A percentile compares a stretch with the other conserved stretches of the same genome.
phyloP scores from a whole-genome alignment of 2,888 invertebrate species.

The Molorchus minor region DNA sequence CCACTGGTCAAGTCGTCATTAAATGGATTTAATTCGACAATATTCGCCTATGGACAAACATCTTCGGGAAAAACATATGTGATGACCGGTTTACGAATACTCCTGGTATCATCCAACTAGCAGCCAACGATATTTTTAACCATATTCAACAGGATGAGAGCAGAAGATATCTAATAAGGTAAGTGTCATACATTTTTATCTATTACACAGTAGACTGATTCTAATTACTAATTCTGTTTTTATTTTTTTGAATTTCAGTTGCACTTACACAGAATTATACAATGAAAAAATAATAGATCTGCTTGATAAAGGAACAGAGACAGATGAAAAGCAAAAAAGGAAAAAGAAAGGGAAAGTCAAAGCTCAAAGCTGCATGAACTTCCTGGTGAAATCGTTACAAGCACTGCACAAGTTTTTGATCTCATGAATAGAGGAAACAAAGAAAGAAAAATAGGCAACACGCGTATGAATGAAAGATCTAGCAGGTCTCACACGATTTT shows the following conservation, averaged over 20 bases:
- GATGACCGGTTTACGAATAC: constrained; percentile 75
- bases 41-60: constrained; percentile 93
- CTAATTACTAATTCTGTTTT: constrained; percentile 63
- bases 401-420: constrained; percentile 70
- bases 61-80: constrained; percentile 92
- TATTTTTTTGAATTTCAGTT: constrained; percentile 66
- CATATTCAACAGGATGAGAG: constrained; percentile 69
- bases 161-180: constrained; percentile 80
- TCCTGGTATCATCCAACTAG: constrained; percentile 80
- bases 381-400: constrained; percentile 70
- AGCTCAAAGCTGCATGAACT: too few relatives aligned
- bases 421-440: constrained; percentile 72
- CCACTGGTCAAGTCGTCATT: constrained; percentile 77
- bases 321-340: constrained; percentile 69
- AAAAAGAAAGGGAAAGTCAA: constrained; percentile 69
- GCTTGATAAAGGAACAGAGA: constrained; percentile 69
- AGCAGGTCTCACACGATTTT: constrained; percentile 92
- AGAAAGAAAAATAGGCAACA: constrained; percentile 78
- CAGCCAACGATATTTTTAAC: constrained; percentile 76
- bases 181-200: constrained; percentile 18
- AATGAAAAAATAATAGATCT: constrained; percentile 86
- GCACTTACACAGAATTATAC: constrained; percentile 89
- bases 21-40: constrained; percentile 84
- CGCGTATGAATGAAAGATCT: constrained; percentile 88
- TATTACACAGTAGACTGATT: not conserved